Base-by-base conservation (phyloP, 2,113 vertebrate genomes). In the Caranx melampygus region DNA sequence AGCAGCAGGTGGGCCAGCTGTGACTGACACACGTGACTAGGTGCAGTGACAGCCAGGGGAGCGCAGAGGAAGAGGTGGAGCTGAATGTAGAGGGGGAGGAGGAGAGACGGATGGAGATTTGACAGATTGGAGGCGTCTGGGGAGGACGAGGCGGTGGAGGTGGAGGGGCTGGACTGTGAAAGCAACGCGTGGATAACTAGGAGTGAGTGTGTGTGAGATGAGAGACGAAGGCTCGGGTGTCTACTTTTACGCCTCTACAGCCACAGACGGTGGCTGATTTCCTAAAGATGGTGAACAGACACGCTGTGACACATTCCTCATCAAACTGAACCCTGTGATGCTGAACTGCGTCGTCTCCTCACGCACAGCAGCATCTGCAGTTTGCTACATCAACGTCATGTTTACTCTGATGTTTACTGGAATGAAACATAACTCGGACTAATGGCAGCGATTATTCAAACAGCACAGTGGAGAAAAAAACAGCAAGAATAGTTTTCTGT, bases 1-100 rank as follows among this genome's bases (percentile, higher is more conserved):
- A 78, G 75, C 80, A 83, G 89, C 89, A 84, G 86, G 89, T 71
- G 90, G 79, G 59, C 81, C 84, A 72, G 84, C 82, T 70, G 77
- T 87, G 83, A 91, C 69, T 92, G 91, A 92, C 83, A 81, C 81
- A 86, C 74, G 67, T 85, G 83, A 79, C 75, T 60, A 86, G 78
- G 35, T 44, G 70, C 66, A 21, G 71, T 74, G 92, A 93, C 92
- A 92, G 90, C 72, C 20, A 64, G 70, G 81, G 78, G 64, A 84
- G 63, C 18, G 9, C 62, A 35, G 72, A 86, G 69, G 75, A 81
- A 61, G 68, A 83, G 74, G 86, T 35, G 78, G 87, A 60, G 66
- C 65, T 51, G 61, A 70, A 75, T 60, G 78, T 59, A 66, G 57
- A 54, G 64, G 44, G 31, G 12, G 34, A 79, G 33, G 55, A 52